phyloP scores from a whole-genome alignment of 2,113 vertebrate species.

The Hoplias malabaricus region DNA sequence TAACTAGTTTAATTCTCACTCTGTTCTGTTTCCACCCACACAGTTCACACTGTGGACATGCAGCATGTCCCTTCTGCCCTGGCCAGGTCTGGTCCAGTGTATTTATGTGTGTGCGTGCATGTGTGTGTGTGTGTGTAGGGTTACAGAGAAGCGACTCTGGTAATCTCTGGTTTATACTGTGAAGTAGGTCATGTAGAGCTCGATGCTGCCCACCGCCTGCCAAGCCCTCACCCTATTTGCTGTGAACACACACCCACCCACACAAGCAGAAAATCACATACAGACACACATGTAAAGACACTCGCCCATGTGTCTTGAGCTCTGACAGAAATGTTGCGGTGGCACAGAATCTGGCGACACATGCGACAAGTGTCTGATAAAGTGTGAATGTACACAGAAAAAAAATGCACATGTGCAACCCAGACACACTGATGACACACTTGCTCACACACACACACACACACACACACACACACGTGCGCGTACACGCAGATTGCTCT shows the following conservation, averaged over 20 bases:
- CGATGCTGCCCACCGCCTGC: constrained; percentile 18
- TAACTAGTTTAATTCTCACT: background rate
- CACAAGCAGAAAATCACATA: constrained; percentile 28
- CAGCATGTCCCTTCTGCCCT: background rate
- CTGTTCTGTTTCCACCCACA: background rate
- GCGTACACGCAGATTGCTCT: background rate
- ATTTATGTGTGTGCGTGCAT: background rate
- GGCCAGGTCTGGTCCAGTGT: background rate
- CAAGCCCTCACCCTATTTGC: constrained; percentile 24
- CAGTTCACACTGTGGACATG: constrained; percentile 5
- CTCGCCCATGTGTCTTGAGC: background rate
- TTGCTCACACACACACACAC: background rate
- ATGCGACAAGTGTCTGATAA: background rate
- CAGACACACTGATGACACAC: background rate
- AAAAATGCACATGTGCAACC: background rate
- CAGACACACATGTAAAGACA: constrained; percentile 5
- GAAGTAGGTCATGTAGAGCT: constrained; percentile 47
- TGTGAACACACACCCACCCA: constrained; percentile 3
- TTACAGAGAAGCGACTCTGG: constrained; percentile 23
- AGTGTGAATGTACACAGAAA: background rate
- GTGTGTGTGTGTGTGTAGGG: constrained; percentile 25
- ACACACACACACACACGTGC: background rate
- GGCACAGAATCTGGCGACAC: background rate
- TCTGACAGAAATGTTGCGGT: background rate
- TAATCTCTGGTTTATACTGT: constrained; percentile 46